Percentiles rank a stretch among this genome's conserved stretches.
Conservation (phyloP, 2,113 vertebrate species). For the Vidua macroura region DNA sequence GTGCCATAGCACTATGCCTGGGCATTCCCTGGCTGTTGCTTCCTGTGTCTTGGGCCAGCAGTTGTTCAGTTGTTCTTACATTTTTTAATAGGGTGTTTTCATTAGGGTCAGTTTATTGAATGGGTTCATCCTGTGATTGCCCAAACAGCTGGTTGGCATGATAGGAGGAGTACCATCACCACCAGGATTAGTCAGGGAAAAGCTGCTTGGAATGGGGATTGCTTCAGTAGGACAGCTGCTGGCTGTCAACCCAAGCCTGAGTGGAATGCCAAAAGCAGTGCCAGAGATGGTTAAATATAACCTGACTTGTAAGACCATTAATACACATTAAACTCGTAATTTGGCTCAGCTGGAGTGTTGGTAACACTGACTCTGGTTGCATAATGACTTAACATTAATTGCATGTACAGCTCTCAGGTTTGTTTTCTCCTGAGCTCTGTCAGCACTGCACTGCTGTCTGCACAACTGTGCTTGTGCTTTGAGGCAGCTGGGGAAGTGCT, state of each 20-base stretch:
- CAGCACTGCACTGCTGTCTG: not conserved
- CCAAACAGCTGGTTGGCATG: not conserved
- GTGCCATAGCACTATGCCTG: not conserved
- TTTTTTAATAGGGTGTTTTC: not conserved
- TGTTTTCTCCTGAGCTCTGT: not conserved
- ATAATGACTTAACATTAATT: not conserved
- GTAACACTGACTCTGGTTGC: not conserved
- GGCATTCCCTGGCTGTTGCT: not conserved
- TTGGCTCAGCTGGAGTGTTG: not conserved
- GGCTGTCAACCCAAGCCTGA: not conserved
- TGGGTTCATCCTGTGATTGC: not conserved
- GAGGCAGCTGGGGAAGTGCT: not conserved
- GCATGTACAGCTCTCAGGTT: rapidly evolving
- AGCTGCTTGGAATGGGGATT: not conserved
- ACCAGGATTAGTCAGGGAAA: not conserved
- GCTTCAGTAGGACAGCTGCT: not conserved
- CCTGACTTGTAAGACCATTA: not conserved
- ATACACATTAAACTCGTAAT: not conserved
- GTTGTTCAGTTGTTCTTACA: not conserved
- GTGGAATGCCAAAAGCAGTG: not conserved
- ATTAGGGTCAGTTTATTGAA: not conserved
- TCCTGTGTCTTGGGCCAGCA: not conserved
- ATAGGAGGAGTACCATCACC: not conserved
- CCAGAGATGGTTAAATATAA: not conserved
- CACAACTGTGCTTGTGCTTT: not conserved